These are phyloP conservation scores for Carduelis carduelis DNA, from an alignment of 2,797 vertebrate species.

Conservation along the genomic window DNA sequence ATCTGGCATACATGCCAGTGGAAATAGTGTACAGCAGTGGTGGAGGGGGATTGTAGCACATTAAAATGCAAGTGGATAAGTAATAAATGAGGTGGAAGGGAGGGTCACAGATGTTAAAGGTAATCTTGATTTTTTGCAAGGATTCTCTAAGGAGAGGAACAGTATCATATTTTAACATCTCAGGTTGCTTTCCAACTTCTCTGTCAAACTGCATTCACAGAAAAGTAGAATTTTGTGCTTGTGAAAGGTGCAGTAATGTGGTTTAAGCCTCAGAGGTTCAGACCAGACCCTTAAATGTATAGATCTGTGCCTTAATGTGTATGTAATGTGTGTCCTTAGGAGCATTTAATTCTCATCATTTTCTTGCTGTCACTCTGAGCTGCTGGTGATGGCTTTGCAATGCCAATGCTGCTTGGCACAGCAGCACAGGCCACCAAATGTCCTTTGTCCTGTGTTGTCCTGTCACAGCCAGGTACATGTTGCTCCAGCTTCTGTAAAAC, in stretches of 20 bases:
- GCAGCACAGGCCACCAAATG: neutral
- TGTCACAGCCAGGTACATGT: neutral
- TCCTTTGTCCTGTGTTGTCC: accelerated
- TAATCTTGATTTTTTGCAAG: neutral
- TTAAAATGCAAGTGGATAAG: neutral
- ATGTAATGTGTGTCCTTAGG: neutral
- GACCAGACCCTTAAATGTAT: neutral
- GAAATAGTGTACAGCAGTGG: neutral
- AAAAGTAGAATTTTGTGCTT: neutral
- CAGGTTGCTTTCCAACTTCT: neutral
- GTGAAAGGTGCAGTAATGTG: neutral
- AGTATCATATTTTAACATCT: neutral
- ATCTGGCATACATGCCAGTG: neutral
- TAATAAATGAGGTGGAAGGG: neutral
- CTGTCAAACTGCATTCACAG: neutral
- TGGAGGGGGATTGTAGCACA: neutral
- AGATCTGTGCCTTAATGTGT: neutral
- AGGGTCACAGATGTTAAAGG: neutral
- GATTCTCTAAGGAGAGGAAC: neutral
- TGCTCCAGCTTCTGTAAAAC: neutral
- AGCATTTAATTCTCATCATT: neutral
- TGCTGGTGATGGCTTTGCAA: neutral
- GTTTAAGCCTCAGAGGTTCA: neutral
- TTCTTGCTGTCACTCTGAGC: neutral
- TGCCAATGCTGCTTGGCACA: neutral